Conservation (phyloP, 1,140 invertebrate species). For the Andricus grossulariae region DNA sequence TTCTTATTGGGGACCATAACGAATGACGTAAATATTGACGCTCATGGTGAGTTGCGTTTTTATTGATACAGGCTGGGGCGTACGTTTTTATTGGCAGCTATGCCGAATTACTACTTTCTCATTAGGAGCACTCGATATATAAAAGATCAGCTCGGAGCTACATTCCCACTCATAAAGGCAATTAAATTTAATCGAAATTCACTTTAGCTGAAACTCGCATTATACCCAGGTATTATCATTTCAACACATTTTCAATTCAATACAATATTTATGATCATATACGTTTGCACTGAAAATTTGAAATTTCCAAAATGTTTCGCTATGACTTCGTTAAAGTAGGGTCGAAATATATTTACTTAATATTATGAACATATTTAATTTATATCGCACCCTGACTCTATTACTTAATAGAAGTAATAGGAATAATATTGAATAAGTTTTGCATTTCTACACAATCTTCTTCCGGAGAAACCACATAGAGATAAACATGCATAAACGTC, state of each 20-base stretch:
- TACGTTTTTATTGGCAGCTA: no score
- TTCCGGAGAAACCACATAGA: neutral
- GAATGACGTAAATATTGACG: no score
- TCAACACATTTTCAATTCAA: neutral
- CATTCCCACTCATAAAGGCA: neutral
- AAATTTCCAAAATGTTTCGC: neutral
- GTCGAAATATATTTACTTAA: neutral
- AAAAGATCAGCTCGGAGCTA: slow-evolving; percentile 2
- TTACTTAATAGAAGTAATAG: slow-evolving; percentile 1
- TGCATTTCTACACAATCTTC: slow-evolving; percentile 9
- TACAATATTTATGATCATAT: neutral
- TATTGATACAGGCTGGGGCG: no score
- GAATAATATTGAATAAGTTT: slow-evolving; percentile 16
- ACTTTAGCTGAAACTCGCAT: neutral
- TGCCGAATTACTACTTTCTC: no score
- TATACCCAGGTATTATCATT: neutral
- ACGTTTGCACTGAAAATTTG: neutral
- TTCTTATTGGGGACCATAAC: no score
- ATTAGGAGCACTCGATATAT: slow-evolving; percentile 8
- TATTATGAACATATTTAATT: neutral
- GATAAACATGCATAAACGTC: slow-evolving; percentile 6
- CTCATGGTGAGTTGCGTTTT: no score
- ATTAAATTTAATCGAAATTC: neutral
- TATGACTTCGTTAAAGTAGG: neutral
- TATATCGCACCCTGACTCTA: neutral